phyloP scores from a whole-genome alignment of 1,140 invertebrate genomes.

The Drosophila jambulina region DNA sequence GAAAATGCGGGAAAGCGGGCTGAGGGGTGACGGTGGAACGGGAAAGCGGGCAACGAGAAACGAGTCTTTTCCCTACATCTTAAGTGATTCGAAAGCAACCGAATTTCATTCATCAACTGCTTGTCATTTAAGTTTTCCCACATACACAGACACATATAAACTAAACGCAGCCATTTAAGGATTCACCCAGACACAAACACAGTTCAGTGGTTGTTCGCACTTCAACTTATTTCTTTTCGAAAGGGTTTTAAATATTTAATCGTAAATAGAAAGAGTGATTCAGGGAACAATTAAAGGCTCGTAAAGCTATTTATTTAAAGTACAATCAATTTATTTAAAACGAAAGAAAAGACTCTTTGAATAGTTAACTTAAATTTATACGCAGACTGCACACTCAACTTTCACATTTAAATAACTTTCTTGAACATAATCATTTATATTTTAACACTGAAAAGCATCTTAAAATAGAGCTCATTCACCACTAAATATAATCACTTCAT shows the following conservation, averaged over 20 bases:
- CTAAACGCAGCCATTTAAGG: slow-evolving; percentile 13
- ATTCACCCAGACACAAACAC: slow-evolving; percentile 19
- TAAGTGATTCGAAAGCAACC: slow-evolving; percentile 44
- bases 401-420: neutral
- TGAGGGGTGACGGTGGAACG: neutral
- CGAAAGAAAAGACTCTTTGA: neutral
- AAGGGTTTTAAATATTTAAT: neutral
- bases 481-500: too few relatives aligned
- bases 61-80: slow-evolving; percentile 9
- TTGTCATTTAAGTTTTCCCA: slow-evolving; percentile 31
- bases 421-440: neutral
- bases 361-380: neutral
- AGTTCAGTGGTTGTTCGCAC: slow-evolving; percentile 17
- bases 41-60: neutral
- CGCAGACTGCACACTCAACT: neutral
- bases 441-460: neutral
- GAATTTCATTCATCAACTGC: slow-evolving; percentile 41
- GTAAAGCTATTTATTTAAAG: neutral
- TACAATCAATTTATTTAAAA: slow-evolving; percentile 2
- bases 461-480: too few relatives aligned
- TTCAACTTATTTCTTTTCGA: neutral
- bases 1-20: neutral
- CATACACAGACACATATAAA: slow-evolving; percentile 20
- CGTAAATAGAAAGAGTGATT: neutral
- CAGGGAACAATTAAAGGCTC: neutral